Evolutionary conservation across 2,113 vertebrate species (phyloP), one percentile per base, ranked within the genome.

Genomic region (Clarias batrachus): DNA sequence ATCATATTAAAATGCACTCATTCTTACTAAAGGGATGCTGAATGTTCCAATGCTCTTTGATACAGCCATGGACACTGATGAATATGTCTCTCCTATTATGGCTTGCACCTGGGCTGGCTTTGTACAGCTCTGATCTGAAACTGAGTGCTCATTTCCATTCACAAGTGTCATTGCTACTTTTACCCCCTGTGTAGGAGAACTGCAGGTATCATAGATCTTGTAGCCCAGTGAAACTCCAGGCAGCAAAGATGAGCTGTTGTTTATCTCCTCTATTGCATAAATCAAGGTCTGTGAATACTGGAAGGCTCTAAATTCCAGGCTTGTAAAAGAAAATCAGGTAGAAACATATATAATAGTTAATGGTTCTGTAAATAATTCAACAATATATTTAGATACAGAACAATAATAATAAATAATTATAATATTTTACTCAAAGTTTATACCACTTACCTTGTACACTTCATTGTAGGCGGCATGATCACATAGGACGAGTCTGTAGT

Each of bases 181-280:
- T 27, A 94, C 90, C n/a, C 90, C 90, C 79, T 84, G 85, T 27
- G 92, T 85, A 56, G 91, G 86, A 19, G 93, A 93, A 6, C 90
- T 87, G 85, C 95, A 95, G 2, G 88, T 83, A 81, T 95, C 94
- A 56, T 94, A 95, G 23, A 95, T 91, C 62, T 92, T 92, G 66
- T 94, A 95, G 5, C 94, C 94, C 79, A 95, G 54, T 83, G 90
- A 90, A n/a, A 95, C 84, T 7, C 91, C 93, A 21, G 94, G 95
- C 68, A 95, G 90, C 25, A 95, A 71, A 23, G 89, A 84, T 59
- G 93, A 90, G 27, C 91, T 94, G 87, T 95, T 94, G 80, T 95
- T 95, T 52, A 95, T 94, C 85, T 95, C 94, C 60, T 94, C 92
- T 54, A 95, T 91, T 16, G 94, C 93, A 91, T 94, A 95, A 3